Evolutionary conservation across 2,113 vertebrate genomes (phyloP).

Genomic region (Halichoeres trimaculatus): DNA sequence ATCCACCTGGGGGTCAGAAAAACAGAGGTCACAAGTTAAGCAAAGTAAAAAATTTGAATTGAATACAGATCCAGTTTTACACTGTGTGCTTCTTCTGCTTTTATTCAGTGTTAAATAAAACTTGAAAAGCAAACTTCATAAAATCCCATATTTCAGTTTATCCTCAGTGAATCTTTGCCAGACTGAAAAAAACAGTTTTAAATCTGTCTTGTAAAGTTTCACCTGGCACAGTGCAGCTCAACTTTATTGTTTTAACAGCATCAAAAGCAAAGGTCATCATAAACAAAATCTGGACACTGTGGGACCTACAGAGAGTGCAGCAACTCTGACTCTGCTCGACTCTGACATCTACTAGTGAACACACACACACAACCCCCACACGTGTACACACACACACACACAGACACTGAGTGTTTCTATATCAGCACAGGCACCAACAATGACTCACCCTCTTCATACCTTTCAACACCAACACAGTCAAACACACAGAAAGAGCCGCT

Average conservation of each 20-base stretch:
- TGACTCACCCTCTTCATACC: conserved; percentile 71
- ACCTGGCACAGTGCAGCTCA: neutral
- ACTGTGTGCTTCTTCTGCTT: too few relatives aligned
- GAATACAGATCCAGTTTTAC: too few relatives aligned
- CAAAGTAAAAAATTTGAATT: too few relatives aligned
- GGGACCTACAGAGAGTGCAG: conserved; percentile 5
- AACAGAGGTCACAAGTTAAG: neutral
- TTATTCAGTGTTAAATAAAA: too few relatives aligned
- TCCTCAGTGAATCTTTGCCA: neutral
- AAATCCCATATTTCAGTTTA: too few relatives aligned
- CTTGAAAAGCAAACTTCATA: too few relatives aligned
- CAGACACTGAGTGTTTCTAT: conserved; percentile 62
- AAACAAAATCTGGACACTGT: neutral
- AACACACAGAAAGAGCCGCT: conserved; percentile 53
- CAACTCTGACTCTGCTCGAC: neutral
- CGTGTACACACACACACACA: conserved; percentile 41
- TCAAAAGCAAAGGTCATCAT: neutral
- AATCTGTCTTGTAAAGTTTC: accelerated
- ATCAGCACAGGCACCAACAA: conserved; percentile 48
- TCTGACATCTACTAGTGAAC: conserved; percentile 7
- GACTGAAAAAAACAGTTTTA: neutral
- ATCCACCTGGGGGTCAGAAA: conserved; percentile 74
- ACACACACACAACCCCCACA: conserved; percentile 37
- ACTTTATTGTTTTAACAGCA: neutral
- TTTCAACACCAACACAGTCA: conserved; percentile 66